Conservation (phyloP, 2,797 vertebrate genomes). For the Pseudocheirus occidentalis region DNA sequence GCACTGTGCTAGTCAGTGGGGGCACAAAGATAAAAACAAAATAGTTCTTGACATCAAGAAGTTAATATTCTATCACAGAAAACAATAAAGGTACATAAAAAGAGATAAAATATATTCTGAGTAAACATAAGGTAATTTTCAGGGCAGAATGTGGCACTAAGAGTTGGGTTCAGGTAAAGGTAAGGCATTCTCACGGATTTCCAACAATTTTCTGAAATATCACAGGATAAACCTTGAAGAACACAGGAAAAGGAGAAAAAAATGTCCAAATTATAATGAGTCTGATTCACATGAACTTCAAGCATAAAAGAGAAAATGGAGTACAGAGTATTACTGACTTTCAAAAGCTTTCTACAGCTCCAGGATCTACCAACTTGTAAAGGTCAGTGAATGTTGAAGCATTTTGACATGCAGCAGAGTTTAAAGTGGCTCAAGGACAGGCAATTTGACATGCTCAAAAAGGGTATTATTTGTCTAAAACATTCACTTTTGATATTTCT, state of each 20-base stretch:
- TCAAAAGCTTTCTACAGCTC: constrained; percentile 61
- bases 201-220: background rate
- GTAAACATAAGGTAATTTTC: background rate
- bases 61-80: background rate
- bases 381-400: constrained; percentile 68
- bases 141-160: background rate
- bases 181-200: background rate
- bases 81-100: background rate
- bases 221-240: background rate
- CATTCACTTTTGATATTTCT: constrained; percentile 71
- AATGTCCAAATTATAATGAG: background rate
- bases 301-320: constrained; percentile 61
- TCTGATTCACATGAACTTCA: constrained; percentile 48
- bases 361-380: constrained; percentile 57
- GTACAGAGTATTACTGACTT: constrained; percentile 58
- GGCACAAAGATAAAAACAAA: background rate
- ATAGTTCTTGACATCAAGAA: background rate
- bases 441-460: constrained; percentile 66
- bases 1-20: background rate
- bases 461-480: constrained; percentile 71
- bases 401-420: constrained; percentile 53
- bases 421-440: constrained; percentile 66
- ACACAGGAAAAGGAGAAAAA: constrained; percentile 48
- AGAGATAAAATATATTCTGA: background rate
- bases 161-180: background rate